phyloP scores from a whole-genome alignment of 2,888 invertebrate species.

The Drosophila mercatorum region DNA sequence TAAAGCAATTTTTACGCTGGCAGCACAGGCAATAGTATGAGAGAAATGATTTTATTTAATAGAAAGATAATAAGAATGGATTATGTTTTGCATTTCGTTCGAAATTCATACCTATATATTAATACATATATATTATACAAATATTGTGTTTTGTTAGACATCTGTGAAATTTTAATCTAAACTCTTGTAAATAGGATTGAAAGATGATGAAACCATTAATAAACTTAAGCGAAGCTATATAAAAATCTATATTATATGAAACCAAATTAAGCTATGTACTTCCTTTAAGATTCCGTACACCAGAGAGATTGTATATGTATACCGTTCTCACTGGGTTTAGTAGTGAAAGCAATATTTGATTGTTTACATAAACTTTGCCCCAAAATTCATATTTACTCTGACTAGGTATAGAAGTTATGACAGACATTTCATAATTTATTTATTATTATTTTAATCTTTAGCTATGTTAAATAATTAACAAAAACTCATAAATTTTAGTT shows the following conservation, averaged over 20 bases:
- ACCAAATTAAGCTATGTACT: conserved; percentile 7
- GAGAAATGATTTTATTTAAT: conserved; percentile 39
- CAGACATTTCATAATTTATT: background rate
- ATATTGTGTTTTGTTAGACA: conserved; percentile 72
- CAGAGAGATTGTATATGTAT: background rate
- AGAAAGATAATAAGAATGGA: conserved; percentile 25
- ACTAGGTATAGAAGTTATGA: background rate
- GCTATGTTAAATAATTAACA: background rate
- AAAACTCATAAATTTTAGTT: background rate
- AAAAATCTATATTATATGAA: conserved; percentile 41
- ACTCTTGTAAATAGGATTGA: conserved; percentile 73
- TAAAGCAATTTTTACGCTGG: conserved; percentile 41
- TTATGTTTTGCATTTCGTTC: conserved; percentile 52
- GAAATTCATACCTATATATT: conserved; percentile 53
- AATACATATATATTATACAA: conserved; percentile 19
- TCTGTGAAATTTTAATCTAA: conserved; percentile 68
- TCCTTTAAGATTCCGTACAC: background rate
- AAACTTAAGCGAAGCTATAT: conserved; percentile 67
- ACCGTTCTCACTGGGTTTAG: background rate
- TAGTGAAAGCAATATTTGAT: background rate
- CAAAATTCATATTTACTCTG: background rate
- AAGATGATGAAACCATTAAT: conserved; percentile 61
- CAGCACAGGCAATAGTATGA: conserved; percentile 29
- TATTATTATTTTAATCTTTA: background rate
- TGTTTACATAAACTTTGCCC: conserved; percentile 5